phyloP scores from a whole-genome alignment of 2,797 vertebrate species.

The Danio choprae region DNA sequence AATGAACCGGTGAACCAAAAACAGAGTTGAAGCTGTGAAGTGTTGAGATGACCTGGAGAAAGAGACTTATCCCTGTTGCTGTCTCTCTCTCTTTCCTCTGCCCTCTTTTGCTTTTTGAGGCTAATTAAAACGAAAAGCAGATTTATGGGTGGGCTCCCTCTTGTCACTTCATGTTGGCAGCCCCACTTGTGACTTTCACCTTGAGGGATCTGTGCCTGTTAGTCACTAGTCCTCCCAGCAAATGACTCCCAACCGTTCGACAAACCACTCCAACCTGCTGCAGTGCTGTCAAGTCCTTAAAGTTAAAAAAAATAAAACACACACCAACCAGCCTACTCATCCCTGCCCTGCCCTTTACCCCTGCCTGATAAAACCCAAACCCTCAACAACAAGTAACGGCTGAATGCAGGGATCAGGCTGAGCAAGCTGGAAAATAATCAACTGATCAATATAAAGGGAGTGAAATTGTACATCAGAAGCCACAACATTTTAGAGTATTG shows the following conservation, averaged over 20 bases:
- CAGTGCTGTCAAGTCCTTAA: slow-evolving; percentile 10
- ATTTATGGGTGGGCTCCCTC: slow-evolving; percentile 61
- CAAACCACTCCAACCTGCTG: slow-evolving; percentile 29
- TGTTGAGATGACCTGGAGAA: slow-evolving; percentile 27
- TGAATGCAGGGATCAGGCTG: not conserved
- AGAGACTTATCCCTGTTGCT: slow-evolving; percentile 34
- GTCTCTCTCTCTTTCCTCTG: slow-evolving; percentile 13
- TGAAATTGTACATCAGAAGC: not conserved
- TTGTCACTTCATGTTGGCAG: slow-evolving; percentile 60
- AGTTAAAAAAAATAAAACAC: slow-evolving; percentile 21
- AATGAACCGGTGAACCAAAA: not conserved
- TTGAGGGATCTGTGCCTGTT: slow-evolving; percentile 62
- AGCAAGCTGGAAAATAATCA: not conserved
- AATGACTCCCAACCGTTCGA: slow-evolving; percentile 41
- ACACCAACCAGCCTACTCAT: slow-evolving; percentile 13
- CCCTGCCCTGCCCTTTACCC: slow-evolving; percentile 28
- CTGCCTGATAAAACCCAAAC: not conserved
- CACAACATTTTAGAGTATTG: too few species aligned
- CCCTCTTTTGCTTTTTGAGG: slow-evolving; percentile 57
- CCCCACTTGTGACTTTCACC: slow-evolving; percentile 58
- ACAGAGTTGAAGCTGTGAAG: not conserved
- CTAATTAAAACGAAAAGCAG: slow-evolving; percentile 65
- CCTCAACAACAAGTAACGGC: not conserved
- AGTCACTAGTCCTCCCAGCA: slow-evolving; percentile 59
- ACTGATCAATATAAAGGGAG: not conserved